Evolutionary conservation across 2,797 vertebrate genomes (phyloP).

Genomic region (Aphelocoma californica): DNA sequence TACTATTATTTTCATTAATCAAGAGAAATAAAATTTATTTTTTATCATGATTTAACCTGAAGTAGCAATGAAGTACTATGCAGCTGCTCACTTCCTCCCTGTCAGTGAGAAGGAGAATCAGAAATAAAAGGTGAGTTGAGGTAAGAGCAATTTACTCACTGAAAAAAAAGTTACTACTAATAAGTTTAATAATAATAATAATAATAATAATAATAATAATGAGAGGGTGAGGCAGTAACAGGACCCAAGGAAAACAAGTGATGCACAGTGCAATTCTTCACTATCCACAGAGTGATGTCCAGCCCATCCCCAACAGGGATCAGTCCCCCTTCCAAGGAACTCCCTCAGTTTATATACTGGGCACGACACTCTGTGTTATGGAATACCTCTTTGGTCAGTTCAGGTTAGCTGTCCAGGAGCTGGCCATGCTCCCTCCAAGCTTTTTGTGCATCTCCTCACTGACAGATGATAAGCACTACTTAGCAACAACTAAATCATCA

Average conservation of each 20-base stretch:
- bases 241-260: not conserved
- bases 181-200: not conserved
- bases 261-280: not conserved
- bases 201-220: not conserved
- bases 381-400: not conserved
- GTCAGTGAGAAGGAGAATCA: not conserved
- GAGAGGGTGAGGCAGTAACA: not conserved
- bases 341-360: too few species aligned
- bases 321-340: not conserved
- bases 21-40: not conserved
- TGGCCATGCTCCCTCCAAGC: too few species aligned
- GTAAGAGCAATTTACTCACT: not conserved
- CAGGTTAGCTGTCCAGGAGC: not conserved
- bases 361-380: rapidly evolving
- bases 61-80: too few species aligned
- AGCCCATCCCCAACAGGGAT: rapidly evolving
- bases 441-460: not conserved
- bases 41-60: not conserved
- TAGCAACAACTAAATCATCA: not conserved
- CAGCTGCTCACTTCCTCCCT: not conserved
- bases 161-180: not conserved
- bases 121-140: not conserved
- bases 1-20: not conserved
- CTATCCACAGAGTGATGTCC: not conserved
- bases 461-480: too few species aligned